phyloP scores from a whole-genome alignment of 2,888 invertebrate species.

The Lithophane semibrunnea region DNA sequence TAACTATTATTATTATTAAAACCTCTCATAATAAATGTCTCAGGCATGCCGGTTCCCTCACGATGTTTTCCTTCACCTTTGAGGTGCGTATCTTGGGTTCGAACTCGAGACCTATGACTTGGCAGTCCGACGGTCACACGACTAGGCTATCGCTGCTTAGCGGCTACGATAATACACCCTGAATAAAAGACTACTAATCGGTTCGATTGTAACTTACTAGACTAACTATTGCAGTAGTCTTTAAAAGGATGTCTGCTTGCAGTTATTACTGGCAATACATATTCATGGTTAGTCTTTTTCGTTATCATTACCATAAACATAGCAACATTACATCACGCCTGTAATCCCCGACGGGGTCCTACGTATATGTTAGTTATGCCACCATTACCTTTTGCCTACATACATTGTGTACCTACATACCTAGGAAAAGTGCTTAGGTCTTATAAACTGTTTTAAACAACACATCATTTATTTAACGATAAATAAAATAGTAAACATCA shows the following conservation, averaged over 20 bases:
- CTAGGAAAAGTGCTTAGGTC: neutral
- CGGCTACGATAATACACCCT: neutral
- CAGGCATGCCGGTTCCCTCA: too few species aligned
- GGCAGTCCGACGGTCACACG: too few species aligned
- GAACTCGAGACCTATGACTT: too few species aligned
- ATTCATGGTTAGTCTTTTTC: neutral
- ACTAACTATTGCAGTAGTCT: neutral
- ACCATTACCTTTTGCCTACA: too few species aligned
- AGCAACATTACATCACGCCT: neutral
- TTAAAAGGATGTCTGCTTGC: too few species aligned
- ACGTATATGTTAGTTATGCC: too few species aligned
- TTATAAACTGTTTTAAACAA: neutral
- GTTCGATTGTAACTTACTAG: neutral
- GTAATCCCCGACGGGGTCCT: too few species aligned
- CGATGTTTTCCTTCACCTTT: too few species aligned
- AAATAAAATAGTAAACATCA: conserved; percentile 11
- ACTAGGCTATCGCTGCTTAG: too few species aligned
- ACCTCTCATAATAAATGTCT: too few species aligned
- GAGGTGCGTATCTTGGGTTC: too few species aligned
- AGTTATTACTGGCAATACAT: neutral
- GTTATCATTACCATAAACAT: neutral
- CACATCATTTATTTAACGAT: neutral
- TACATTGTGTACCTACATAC: neutral
- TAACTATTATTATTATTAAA: too few species aligned
- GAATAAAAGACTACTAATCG: neutral